phyloP scores from a whole-genome alignment of 2,888 invertebrate species.

The Candidula unifasciata region DNA sequence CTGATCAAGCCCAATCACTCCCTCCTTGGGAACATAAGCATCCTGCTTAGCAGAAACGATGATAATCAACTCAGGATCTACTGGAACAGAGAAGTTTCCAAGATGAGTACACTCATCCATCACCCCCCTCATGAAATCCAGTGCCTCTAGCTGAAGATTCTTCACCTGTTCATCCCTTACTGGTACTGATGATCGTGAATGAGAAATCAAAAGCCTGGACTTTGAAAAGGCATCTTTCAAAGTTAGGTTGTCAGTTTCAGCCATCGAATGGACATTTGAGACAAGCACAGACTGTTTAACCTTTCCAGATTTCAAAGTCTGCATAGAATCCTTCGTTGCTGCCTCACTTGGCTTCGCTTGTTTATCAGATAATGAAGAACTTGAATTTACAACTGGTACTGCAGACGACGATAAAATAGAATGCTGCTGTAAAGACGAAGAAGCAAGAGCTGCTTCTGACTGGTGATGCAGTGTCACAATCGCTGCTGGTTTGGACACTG shows the following conservation, averaged over 20 bases:
- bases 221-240: slow-evolving; percentile 52
- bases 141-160: slow-evolving; percentile 81
- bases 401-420: not conserved
- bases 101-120: slow-evolving; percentile 99
- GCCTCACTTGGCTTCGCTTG: not conserved
- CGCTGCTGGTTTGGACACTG: not conserved
- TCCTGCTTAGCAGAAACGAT: slow-evolving; percentile 93
- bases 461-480: not conserved
- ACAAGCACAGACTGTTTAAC: slow-evolving; percentile 9
- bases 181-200: not conserved
- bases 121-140: slow-evolving; percentile 96
- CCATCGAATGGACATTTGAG: not conserved
- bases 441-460: not conserved
- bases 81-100: slow-evolving; percentile 90
- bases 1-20: slow-evolving; percentile 88
- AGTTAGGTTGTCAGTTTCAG: slow-evolving; percentile 32
- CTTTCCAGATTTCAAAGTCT: slow-evolving; percentile 14
- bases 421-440: not conserved
- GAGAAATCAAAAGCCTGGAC: slow-evolving; percentile 44
- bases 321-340: not conserved
- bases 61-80: slow-evolving; percentile 92
- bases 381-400: not conserved
- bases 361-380: not conserved
- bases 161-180: slow-evolving; percentile 11
- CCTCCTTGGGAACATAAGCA: slow-evolving; percentile 89